Percentiles rank a stretch among this genome's conserved stretches.
Evolutionary conservation across 2,113 vertebrate genomes (phyloP).

Genomic region (Hiodon tergisus): DNA sequence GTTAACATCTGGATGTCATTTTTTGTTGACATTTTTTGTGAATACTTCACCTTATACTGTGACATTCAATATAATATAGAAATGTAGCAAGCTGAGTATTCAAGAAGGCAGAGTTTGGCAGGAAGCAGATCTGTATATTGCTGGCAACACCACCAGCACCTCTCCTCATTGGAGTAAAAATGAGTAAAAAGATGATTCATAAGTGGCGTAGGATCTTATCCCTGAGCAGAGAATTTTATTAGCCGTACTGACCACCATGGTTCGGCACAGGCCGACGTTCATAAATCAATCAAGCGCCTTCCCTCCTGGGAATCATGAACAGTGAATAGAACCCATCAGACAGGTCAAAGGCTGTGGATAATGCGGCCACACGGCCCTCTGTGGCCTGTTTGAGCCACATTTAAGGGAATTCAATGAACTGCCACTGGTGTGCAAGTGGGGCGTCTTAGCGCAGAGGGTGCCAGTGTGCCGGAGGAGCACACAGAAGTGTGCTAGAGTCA

Average conservation of each 20-base stretch:
- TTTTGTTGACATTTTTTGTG: too few relatives aligned
- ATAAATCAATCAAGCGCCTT: constrained; percentile 16
- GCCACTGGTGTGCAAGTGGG: neutral
- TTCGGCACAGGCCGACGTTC: neutral
- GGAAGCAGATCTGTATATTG: neutral
- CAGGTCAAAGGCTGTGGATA: constrained; percentile 9
- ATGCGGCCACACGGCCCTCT: neutral
- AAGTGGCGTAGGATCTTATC: neutral
- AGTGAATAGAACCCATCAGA: constrained; percentile 1
- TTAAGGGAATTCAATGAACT: neutral
- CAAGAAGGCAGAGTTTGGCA: neutral
- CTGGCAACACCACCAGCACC: neutral
- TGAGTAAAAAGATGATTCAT: constrained; percentile 7
- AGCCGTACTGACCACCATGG: constrained; percentile 10
- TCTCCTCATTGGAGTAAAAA: neutral
- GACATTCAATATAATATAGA: too few relatives aligned
- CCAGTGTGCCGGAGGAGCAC: neutral
- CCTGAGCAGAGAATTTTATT: constrained; percentile 7
- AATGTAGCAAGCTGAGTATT: neutral
- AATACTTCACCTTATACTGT: too few relatives aligned
- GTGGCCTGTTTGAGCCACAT: neutral
- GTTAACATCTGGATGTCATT: too few relatives aligned
- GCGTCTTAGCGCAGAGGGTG: neutral
- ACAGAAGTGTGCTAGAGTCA: neutral
- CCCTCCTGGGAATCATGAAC: neutral